A percentile compares a stretch with the other conserved stretches of the same genome.
These are phyloP conservation scores for Leptosomus discolor DNA, from an alignment of 2,113 vertebrate species.

Conservation along the genomic window DNA sequence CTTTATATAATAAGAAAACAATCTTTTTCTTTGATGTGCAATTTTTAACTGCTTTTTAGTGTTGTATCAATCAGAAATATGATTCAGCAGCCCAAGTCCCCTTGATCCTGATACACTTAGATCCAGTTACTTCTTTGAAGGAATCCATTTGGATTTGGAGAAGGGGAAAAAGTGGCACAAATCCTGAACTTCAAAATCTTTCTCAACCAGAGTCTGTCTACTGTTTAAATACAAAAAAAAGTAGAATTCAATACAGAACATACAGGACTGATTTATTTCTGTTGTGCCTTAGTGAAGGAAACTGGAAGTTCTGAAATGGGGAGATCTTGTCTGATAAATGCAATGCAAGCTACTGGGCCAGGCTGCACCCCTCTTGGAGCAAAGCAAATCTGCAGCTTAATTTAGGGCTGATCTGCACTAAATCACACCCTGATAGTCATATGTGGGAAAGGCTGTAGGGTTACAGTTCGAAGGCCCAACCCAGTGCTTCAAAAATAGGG, in stretches of 20 bases:
- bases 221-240: no score
- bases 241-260: neutral
- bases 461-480: neutral
- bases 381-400: neutral
- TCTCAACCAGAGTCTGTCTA: neutral
- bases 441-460: neutral
- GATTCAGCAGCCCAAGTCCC: neutral
- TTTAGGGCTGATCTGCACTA: neutral
- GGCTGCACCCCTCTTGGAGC: neutral
- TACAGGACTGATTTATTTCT: neutral
- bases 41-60: neutral
- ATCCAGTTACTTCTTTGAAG: neutral
- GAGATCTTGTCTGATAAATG: neutral
- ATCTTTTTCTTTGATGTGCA: neutral
- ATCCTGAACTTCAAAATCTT: neutral
- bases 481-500: neutral
- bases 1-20: neutral
- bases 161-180: neutral
- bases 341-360: neutral
- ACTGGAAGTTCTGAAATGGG: neutral
- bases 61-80: neutral
- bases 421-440: neutral
- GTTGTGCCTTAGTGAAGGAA: neutral
- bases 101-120: neutral
- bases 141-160: neutral